Evolutionary conservation across 2,797 vertebrate species (phyloP).

Genomic region (Onychomys leucogaster): DNA sequence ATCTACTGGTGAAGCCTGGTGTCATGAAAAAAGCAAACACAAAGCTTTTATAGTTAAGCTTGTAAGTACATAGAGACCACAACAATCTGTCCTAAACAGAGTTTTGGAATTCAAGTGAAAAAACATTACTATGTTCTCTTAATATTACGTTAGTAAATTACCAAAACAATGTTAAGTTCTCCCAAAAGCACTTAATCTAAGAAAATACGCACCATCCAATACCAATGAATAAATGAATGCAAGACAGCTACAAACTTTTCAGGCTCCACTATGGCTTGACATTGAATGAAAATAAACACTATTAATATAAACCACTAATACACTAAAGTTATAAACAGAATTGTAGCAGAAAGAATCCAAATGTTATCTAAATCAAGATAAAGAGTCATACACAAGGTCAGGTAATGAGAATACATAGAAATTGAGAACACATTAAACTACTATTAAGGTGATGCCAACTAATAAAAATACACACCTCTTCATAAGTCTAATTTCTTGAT

Average conservation of each 20-base stretch:
- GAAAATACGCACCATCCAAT: conserved; percentile 4
- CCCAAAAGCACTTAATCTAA: conserved; percentile 46
- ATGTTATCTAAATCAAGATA: conserved; percentile 34
- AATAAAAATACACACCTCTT: conserved; percentile 40
- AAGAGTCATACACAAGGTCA: neutral
- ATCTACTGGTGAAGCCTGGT: neutral
- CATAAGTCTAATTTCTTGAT: conserved; percentile 22
- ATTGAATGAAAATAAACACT: conserved; percentile 31
- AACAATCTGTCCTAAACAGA: neutral
- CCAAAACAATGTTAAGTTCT: conserved; percentile 16
- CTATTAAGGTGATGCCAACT: neutral
- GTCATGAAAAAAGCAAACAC: neutral
- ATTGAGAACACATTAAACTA: neutral
- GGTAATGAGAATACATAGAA: neutral
- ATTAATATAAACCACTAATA: neutral
- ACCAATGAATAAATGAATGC: conserved; percentile 1
- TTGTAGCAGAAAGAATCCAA: conserved; percentile 3
- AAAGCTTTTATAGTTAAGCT: conserved; percentile 39
- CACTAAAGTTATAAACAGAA: neutral
- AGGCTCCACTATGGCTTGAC: conserved; percentile 8
- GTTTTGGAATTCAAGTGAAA: neutral
- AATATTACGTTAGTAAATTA: conserved; percentile 32
- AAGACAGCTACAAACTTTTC: conserved; percentile 9
- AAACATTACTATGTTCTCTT: neutral
- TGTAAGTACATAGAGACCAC: neutral